Base-by-base conservation (phyloP, 2,797 vertebrate species). In the Centroberyx gerrardi region DNA sequence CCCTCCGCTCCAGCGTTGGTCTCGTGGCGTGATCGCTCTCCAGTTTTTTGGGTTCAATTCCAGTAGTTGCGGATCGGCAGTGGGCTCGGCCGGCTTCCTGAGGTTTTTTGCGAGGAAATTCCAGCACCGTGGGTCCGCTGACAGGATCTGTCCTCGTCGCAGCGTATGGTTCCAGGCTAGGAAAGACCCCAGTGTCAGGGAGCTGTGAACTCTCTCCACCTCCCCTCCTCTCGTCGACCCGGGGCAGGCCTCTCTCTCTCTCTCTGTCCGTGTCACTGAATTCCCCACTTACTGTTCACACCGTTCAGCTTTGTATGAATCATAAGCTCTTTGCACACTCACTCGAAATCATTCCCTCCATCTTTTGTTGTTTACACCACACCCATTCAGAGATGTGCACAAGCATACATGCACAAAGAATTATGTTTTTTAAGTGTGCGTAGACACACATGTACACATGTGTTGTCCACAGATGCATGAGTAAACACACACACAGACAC, bases 141-240 rank as follows among this genome's bases (percentile, higher is more conserved):
- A 94, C 91, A 93, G 91, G 83, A 90, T 88, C 91, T 93, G 91
- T 94, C 93, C 88, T 89, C 86, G 27, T 94, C 81, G 74, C 80
- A 85, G 87, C 76, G 76, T 88, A 75, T 61, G 82, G 86, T 79
- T 90, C 77, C 84, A 77, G 68, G 72, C 75, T 54, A 64, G 89
- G 84, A 91, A 89, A 84, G 81, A 86, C 80, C 71, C 22, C 62
- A 5, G 68, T 83, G 90, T 92, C 83, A 80, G 44, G 69, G 83
- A 87, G 82, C 84, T 71, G 73, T 86, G 81, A 91, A 89, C 86
- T 78, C 79, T 72, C 79, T 76, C 49, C 82, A 59, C 72, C 76
- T 75, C 65, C 62, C 58, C 70, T 72, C 72, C 69, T 62, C 48
- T 85, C 78, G 83, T 59, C 74, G 51, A 42, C 83, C 67, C 70